Conservation (phyloP, 1,140 invertebrate genomes). For the Melitaea cinxia region DNA sequence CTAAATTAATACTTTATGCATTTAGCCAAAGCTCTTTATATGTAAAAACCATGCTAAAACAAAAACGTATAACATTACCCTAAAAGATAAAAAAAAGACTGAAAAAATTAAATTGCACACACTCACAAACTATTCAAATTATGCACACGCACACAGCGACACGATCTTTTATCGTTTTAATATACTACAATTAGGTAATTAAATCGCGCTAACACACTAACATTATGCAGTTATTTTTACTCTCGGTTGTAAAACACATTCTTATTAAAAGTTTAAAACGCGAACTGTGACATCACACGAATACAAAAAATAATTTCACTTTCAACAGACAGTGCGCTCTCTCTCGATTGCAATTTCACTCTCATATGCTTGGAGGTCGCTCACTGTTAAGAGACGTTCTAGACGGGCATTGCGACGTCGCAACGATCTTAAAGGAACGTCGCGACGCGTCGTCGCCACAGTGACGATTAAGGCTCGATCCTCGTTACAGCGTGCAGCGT, state of each 20-base stretch:
- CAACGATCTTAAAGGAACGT: too few species aligned
- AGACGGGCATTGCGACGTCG: too few species aligned
- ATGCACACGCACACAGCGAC: background rate
- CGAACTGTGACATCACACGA: conserved; percentile 53
- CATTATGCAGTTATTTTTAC: background rate
- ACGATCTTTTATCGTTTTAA: background rate
- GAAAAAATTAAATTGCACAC: background rate
- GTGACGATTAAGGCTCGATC: too few species aligned
- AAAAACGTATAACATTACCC: background rate
- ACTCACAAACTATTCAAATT: background rate
- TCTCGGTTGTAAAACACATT: conserved; percentile 21
- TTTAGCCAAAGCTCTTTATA: background rate
- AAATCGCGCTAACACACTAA: background rate
- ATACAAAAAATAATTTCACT: conserved; percentile 59
- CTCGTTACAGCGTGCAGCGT: too few species aligned
- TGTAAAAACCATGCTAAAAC: background rate
- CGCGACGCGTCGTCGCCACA: too few species aligned
- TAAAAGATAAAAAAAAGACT: background rate
- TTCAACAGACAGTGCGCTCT: conserved; percentile 51
- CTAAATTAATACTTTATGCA: background rate
- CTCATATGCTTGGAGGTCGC: conserved; percentile 51
- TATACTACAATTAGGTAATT: background rate
- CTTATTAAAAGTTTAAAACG: conserved; percentile 4
- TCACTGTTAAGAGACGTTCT: conserved; percentile 27
- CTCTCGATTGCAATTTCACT: conserved; percentile 62